Base-by-base conservation (phyloP, 2,888 invertebrate species). In the Sarcophaga subvicina region DNA sequence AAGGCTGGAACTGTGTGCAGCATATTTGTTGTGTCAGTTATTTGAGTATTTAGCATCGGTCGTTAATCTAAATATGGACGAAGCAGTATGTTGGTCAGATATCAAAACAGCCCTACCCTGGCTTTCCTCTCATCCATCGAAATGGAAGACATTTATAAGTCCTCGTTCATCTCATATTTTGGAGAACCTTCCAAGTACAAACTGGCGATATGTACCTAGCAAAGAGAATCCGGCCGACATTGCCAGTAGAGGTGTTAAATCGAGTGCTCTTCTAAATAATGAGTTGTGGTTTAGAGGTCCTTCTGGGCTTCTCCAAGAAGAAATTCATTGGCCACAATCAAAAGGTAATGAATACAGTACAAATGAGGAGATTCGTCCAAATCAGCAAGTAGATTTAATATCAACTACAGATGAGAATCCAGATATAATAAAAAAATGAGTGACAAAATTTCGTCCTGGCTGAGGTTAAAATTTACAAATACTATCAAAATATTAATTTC, bases 111-210 rank as follows among this genome's bases (percentile, higher is more conserved):
- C 54, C 11, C 27, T 45, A 37, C 20, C 69, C 25, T 60, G 59
- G 71, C 22, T 70, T 63, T 25, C 47, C 60, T 66, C 60, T 17
- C 60, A 73, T 37, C 45, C 73, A 6, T 63, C 62, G 12, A 73
- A 73, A 6, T 62, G 73, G 73, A 73, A 73, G n/a, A 73, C 73
- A 3, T 73, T 73, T n/a, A 37, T 73, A 17, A 63, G 73, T 47
- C 60, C 62, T 60, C 27, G 63, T 25, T 60, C 59, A 73, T 25
- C 54, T 22, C 54, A 54, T 54, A 54, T 54, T 14, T 54, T 54
- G 54, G 54, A 54, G 17, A 12, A 54, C 54, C 47, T 69, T 45
- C 69, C 14, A 69, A 37, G 14, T 69, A 20, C 10, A 27, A 69
- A 37, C 10, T 69, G 69, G 69, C 37, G 69, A n/a, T 69, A 69